Base-by-base conservation (phyloP, 2,797 vertebrate genomes). In the Gobionotothen gibberifrons region DNA sequence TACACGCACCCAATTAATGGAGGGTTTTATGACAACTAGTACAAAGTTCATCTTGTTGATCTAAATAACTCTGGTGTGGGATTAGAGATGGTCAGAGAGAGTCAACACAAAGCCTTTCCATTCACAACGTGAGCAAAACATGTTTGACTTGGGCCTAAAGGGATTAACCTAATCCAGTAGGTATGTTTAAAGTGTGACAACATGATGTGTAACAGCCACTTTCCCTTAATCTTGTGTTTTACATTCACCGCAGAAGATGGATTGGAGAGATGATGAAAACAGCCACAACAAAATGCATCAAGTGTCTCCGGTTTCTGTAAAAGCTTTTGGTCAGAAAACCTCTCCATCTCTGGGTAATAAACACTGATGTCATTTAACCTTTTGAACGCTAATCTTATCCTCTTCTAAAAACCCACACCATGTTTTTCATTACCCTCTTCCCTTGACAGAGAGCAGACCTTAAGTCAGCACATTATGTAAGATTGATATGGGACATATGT, bases 391-490 rank as follows among this genome's bases (percentile, higher is more conserved):
- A 32, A 80, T 90, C 86, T 76, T 79, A 86, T 82, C 81, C 76
- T 8, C 21, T 44, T 69, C 60, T 69, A 56, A 78, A 78, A 74
- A 72, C 59, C 53, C 46, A 51, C 10, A 17, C 58, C 58, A 14
- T 67, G 54, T 49, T 84, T 90, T 89, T 88, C 81, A 87, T 84
- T 86, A 72, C 82, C 49, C 64, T 71, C 61, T 64, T 52, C 65
- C 56, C 66, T 65, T 43, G 75, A 84, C 15, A 78, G 75, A 75
- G 63, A 79, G 79, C 76, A 79, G 87, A 69, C 75, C 72, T 79
- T 15, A 61, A 65, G 76, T 80, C 74, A 52, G 21, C 21, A 77
- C 7, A 19, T 85, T 83, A 86, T 54, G 53, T 62, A 84, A 89
- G 63, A 72, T 8, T 77, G 65, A 87, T 76, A 79, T 51, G 57